Percentiles rank a stretch among this genome's conserved stretches.
Conservation (phyloP, 2,797 vertebrate species). For the Semaprochilodus insignis region DNA sequence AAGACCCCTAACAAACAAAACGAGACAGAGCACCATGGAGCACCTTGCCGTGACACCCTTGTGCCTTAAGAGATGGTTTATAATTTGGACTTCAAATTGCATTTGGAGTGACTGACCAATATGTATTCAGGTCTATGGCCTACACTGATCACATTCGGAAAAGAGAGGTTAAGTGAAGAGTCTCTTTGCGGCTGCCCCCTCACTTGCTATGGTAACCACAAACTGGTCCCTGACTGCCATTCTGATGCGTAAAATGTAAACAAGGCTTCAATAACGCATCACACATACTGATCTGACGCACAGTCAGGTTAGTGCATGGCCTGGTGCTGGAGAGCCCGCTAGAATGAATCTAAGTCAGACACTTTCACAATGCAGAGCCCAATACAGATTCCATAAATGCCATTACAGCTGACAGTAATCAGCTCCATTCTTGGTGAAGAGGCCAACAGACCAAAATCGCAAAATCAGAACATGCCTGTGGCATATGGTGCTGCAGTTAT, state of each 20-base stretch:
- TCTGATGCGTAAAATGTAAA: constrained; percentile 36
- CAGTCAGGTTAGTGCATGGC: constrained; percentile 9
- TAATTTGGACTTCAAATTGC: not conserved
- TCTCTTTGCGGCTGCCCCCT: constrained; percentile 10
- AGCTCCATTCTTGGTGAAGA: constrained; percentile 27
- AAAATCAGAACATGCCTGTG: constrained; percentile 66
- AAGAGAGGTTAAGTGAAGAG: not conserved
- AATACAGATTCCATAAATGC: constrained; percentile 31
- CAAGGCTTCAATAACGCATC: constrained; percentile 23
- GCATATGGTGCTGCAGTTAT: constrained; percentile 54
- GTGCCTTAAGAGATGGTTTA: not conserved
- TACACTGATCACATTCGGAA: constrained; percentile 27
- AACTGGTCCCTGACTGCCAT: constrained; percentile 34
- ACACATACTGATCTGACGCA: constrained; percentile 28
- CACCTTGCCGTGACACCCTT: not conserved
- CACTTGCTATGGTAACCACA: constrained; percentile 14
- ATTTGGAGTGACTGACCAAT: constrained; percentile 8
- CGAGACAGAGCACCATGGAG: not conserved
- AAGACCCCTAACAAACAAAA: not conserved
- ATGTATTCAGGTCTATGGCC: constrained; percentile 15
- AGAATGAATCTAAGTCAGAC: not conserved
- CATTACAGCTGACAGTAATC: constrained; percentile 34
- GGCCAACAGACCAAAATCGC: constrained; percentile 37
- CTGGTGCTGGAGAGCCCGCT: not conserved
- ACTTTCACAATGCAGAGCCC: constrained; percentile 18